Base-by-base conservation (phyloP, 2,113 vertebrate genomes). In the Dasyprocta punctata region DNA sequence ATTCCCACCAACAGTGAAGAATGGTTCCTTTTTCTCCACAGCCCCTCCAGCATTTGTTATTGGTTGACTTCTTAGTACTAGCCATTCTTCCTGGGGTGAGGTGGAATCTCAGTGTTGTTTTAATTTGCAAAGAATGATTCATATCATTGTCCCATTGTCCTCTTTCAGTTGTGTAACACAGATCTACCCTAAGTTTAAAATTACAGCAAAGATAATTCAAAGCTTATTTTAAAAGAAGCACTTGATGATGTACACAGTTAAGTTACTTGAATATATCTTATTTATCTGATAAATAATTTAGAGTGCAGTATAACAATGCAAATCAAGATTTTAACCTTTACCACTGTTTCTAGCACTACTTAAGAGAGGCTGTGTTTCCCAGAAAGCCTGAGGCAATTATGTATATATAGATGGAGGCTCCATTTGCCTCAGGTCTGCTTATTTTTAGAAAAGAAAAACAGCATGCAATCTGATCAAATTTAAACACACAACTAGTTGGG, bases 201-300 rank as follows among this genome's bases (percentile, higher is more conserved):
- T 47, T 30, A 89, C 38, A 75, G 9, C 49, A 94, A 84, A 60
- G 67, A 63, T 7, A 84, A 56, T 10, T 65, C 71, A 73, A 0
- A 24, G 0, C 8, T 84, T 73, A 22, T 36, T 86, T 95, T 84
- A n/a, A 20, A n/a, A 83, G 80, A 96, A 89, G 28, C 22, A 26
- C n/a, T 84, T 91, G 30, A 60, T 92, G 85, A 54, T n/a, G 14
- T 26, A 30, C 20, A 81, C 1, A 73, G 7, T 58, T 94, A 54
- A 26, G 24, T 26, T 91, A 49, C 82, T 89, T 96, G 77, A 88
- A 56, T 92, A 90, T 60, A 30, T 44, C 63, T 28, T 85, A 16
- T 47, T 90, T 90, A 63, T 75, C 9, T 49, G 73, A 28, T 36
- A 97, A 97, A 87, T 89, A 81, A 82, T 86, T 95, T 28, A 82